phyloP scores from a whole-genome alignment of 2,113 vertebrate species.

The Daphoenositta chrysoptera region DNA sequence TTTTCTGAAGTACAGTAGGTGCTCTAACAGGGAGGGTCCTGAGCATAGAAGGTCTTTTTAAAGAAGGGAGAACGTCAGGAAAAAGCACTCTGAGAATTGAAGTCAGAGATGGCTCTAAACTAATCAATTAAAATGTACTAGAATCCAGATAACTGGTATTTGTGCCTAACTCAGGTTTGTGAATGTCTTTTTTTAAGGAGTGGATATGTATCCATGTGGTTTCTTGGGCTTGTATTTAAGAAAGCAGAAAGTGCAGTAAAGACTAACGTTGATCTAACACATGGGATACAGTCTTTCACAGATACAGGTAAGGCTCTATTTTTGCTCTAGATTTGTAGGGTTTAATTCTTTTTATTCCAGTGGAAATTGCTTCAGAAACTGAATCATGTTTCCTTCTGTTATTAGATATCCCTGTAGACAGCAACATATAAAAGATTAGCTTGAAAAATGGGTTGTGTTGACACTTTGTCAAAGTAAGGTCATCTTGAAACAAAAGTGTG shows the following conservation, averaged over 20 bases:
- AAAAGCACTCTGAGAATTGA: background rate
- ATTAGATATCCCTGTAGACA: background rate
- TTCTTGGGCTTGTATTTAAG: slow-evolving; percentile 94
- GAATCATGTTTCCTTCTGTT: background rate
- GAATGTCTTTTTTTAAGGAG: slow-evolving; percentile 72
- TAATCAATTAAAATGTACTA: background rate
- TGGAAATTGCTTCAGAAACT: background rate
- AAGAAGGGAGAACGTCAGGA: background rate
- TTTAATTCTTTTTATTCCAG: background rate
- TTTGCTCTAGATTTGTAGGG: background rate
- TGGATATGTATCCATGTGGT: slow-evolving; percentile 92
- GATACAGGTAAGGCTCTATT: slow-evolving; percentile 83
- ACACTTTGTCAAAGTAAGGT: background rate
- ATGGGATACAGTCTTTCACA: slow-evolving; percentile 95
- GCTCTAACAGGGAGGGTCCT: background rate
- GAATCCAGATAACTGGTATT: background rate
- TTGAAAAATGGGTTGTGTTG: background rate
- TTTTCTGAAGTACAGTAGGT: background rate
- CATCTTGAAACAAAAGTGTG: background rate
- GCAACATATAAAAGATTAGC: background rate
- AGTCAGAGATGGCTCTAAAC: background rate
- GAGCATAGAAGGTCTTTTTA: background rate
- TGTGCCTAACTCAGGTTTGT: background rate
- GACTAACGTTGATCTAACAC: slow-evolving; percentile 91
- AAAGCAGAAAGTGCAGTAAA: slow-evolving; percentile 91